phyloP scores from a whole-genome alignment of 2,113 vertebrate genomes.

The Centropus bengalensis region DNA sequence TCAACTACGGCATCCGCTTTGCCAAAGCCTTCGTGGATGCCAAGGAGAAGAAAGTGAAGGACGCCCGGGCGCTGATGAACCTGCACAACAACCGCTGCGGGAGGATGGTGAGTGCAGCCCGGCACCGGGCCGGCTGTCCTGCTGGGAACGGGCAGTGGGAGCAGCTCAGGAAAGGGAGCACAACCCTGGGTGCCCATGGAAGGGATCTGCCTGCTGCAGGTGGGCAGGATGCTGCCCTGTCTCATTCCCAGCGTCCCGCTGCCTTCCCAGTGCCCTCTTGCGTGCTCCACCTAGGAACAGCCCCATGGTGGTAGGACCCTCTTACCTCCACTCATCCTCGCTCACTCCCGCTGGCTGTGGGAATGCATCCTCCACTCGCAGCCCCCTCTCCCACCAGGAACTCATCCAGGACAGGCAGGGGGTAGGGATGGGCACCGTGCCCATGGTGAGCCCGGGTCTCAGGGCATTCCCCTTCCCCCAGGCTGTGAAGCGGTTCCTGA shows the following conservation, averaged over 20 bases:
- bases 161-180: rapidly evolving
- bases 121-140: rapidly evolving
- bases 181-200: rapidly evolving
- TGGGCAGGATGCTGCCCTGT: neutral
- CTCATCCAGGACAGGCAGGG: rapidly evolving
- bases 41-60: slow-evolving; percentile 93
- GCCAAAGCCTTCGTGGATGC: slow-evolving; percentile 96
- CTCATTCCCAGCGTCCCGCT: no score
- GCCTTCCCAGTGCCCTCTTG: neutral
- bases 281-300: rapidly evolving
- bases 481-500: slow-evolving; percentile 97
- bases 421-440: neutral
- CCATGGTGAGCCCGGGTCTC: neutral
- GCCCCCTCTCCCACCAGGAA: rapidly evolving
- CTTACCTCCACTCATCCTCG: neutral
- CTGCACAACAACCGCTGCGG: slow-evolving; percentile 98
- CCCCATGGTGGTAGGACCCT: neutral
- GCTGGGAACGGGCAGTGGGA: rapidly evolving
- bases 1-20: slow-evolving; percentile 94
- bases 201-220: neutral
- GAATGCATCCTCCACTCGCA: rapidly evolving
- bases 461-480: slow-evolving; percentile 41
- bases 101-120: slow-evolving; percentile 85
- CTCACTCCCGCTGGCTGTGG: neutral
- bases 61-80: slow-evolving; percentile 97